These are phyloP conservation scores for Sylvia atricapilla DNA, from an alignment of 2,113 vertebrate species.

Conservation along the genomic window DNA sequence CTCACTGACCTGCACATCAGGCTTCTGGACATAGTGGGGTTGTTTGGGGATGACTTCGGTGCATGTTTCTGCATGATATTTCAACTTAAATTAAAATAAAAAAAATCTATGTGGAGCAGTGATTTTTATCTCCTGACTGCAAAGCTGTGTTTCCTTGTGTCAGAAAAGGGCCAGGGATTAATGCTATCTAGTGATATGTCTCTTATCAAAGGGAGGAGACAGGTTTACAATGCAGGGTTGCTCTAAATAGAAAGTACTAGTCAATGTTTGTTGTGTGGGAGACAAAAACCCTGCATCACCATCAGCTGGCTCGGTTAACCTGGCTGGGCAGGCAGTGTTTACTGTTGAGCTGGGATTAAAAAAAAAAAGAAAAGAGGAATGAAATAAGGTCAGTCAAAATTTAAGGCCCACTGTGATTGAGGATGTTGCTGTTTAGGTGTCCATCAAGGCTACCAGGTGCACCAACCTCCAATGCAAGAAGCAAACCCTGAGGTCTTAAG, in stretches of 20 bases:
- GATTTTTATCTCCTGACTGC: background rate
- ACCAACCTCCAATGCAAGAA: background rate
- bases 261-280: constrained; percentile 34
- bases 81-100: background rate
- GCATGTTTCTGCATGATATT: background rate
- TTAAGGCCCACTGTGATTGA: background rate
- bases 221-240: background rate
- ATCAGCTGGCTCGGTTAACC: constrained; percentile 3
- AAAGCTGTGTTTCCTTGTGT: background rate
- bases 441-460: fast-evolving
- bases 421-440: background rate
- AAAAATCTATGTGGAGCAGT: background rate
- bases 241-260: constrained; percentile 38
- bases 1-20: background rate
- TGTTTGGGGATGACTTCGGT: background rate
- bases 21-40: background rate
- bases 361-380: background rate
- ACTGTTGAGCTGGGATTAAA: background rate
- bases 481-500: background rate
- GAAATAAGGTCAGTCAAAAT: background rate
- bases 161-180: background rate
- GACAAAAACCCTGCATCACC: constrained; percentile 23
- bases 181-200: background rate
- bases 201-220: constrained; percentile 38
- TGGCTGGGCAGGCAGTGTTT: background rate